Percentiles rank a stretch among this genome's conserved stretches.
phyloP scores from a whole-genome alignment of 2,797 vertebrate genomes.

The Erithacus rubecula region DNA sequence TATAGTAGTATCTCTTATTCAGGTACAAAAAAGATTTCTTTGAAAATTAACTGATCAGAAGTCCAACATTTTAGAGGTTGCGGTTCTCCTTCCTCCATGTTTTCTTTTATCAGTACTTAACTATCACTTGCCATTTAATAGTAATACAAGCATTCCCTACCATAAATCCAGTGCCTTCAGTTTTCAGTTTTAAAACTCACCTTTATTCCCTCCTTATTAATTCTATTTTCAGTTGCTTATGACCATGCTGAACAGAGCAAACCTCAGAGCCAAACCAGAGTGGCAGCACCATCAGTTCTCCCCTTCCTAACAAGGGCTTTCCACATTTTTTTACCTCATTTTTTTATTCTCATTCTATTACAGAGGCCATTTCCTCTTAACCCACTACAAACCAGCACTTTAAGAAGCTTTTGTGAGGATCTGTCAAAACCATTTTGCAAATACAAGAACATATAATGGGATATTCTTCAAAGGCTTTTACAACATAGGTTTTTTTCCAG shows the following conservation, averaged over 20 bases:
- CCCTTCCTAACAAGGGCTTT: background rate
- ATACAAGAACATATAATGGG: background rate
- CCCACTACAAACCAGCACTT: background rate
- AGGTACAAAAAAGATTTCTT: background rate
- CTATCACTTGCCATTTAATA: background rate
- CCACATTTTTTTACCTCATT: background rate
- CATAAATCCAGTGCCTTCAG: background rate
- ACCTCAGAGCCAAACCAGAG: background rate
- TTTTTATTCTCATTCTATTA: background rate
- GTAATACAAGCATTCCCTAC: background rate
- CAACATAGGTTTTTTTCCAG: no score
- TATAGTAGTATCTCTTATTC: background rate
- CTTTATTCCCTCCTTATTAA: background rate
- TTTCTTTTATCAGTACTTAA: background rate
- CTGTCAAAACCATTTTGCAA: background rate
- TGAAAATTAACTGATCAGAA: background rate
- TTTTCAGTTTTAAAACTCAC: background rate
- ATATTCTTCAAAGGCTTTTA: slow-evolving; percentile 2
- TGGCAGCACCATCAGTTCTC: background rate
- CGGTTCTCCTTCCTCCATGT: background rate
- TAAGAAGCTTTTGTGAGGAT: background rate
- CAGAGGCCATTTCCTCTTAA: background rate
- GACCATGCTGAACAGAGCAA: background rate
- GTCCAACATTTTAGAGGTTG: background rate
- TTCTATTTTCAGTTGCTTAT: background rate